Percentiles rank a stretch among this genome's conserved stretches.
Conservation (phyloP, 2,113 vertebrate genomes). For the Orientallactaga bullata region DNA sequence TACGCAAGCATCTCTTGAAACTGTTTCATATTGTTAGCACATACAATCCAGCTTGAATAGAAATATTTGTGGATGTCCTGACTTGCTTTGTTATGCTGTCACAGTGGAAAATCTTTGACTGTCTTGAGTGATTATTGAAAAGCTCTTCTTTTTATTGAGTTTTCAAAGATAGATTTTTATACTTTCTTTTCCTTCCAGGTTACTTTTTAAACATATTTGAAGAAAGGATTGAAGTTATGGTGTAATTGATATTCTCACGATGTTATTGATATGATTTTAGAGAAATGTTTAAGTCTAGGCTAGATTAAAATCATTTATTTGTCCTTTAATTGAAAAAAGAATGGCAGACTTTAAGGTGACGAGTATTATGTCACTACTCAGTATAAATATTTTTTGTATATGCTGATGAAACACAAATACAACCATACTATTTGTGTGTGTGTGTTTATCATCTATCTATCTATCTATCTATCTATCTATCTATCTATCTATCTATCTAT, state of each 20-base stretch:
- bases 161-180: conserved; percentile 49
- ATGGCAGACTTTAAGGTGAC: conserved; percentile 32
- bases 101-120: conserved; percentile 59
- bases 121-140: conserved; percentile 53
- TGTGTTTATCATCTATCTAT: no score
- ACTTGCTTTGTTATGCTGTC: conserved; percentile 51
- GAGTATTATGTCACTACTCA: background rate
- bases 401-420: background rate
- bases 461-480: no score
- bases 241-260: conserved; percentile 32
- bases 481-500: no score
- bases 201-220: conserved; percentile 62
- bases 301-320: conserved; percentile 53
- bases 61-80: conserved; percentile 39
- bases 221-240: conserved; percentile 27
- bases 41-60: conserved; percentile 50
- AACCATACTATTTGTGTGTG: background rate
- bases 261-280: conserved; percentile 9
- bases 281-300: conserved; percentile 53
- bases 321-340: conserved; percentile 48
- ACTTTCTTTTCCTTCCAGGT: conserved; percentile 35
- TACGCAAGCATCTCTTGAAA: conserved; percentile 63
- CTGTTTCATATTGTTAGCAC: conserved; percentile 56
- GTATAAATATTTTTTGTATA: conserved; percentile 15
- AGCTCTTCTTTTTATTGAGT: conserved; percentile 51